Conservation (phyloP, 2,888 invertebrate species). For the Drosophila anomelani region DNA sequence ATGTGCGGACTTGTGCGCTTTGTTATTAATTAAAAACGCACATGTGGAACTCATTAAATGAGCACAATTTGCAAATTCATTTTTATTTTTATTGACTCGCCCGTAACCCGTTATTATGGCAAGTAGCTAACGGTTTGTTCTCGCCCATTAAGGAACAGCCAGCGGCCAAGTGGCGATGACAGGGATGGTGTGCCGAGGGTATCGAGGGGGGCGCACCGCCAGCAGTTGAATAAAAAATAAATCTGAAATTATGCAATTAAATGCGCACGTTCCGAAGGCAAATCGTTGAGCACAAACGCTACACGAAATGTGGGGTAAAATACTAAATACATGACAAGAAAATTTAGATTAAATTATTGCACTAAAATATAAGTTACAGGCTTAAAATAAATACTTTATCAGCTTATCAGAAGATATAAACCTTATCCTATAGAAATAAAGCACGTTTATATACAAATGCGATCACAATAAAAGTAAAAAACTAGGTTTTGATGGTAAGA, state of each 20-base stretch:
- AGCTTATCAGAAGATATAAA: neutral
- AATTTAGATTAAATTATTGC: neutral
- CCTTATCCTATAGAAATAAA: neutral
- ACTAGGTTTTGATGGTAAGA: neutral
- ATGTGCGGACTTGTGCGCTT: slow-evolving; percentile 37
- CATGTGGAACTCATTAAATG: slow-evolving; percentile 69
- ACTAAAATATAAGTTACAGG: neutral
- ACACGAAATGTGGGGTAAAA: neutral
- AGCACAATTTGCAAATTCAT: slow-evolving; percentile 67
- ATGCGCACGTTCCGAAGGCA: slow-evolving; percentile 53
- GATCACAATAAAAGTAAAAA: neutral
- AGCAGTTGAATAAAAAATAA: slow-evolving; percentile 62
- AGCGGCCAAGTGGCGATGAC: slow-evolving; percentile 25
- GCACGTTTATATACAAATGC: neutral
- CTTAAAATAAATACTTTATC: neutral
- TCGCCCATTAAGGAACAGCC: slow-evolving; percentile 40
- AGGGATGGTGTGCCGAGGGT: neutral
- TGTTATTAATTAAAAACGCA: slow-evolving; percentile 67
- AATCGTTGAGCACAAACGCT: slow-evolving; percentile 22
- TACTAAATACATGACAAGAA: neutral
- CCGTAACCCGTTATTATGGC: slow-evolving; percentile 45
- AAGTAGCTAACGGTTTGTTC: slow-evolving; percentile 54
- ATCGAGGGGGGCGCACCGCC: neutral
- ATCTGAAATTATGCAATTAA: slow-evolving; percentile 72
- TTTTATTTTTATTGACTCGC: slow-evolving; percentile 75